Evolutionary conservation across 2,113 vertebrate genomes (phyloP), one percentile per base, ranked within the genome.

Genomic region (Tinamus guttatus): DNA sequence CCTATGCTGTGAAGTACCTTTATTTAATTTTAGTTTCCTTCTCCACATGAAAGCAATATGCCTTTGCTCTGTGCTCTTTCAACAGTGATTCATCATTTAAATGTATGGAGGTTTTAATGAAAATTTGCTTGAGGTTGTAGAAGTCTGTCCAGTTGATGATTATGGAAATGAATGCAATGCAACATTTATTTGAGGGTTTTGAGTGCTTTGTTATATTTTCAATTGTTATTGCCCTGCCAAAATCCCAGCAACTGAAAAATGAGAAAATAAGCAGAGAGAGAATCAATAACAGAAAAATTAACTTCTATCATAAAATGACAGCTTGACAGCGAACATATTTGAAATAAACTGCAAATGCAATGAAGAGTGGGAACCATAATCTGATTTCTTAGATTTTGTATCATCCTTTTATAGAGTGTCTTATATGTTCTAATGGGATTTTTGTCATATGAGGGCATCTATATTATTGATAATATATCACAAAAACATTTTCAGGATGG

Each of bases 261-360:
- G 70, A 85, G 84, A 81, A 96, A 68, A 89, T 65, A 90, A 89
- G 30, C 43, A 94, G 58, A 93, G 78, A 94, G 62, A 79, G 45
- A 93, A 95, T 94, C 75, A 1, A 97, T 87, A 85, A 36, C 69
- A 87, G 52, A 28, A 87, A 93, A 94, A 97, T 93, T 79, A 90
- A 93, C 69, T 95, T 85, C 59, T 94, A 84, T 81, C 97, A 24
- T 87, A 91, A 92, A 95, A 86, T 91, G 94, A 87, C 91, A 96
- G 87, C 87, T 89, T 95, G 94, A 78, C 56, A 74, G 64, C 32
- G 63, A 92, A 80, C 27, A 13, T 52, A 28, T 82, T 91, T 43
- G 47, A n/a, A 28, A 84, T 71, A 78, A 93, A 93, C 91, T 87
- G 67, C 92, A 95, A 96, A 92, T 87, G 34, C 64, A 94, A 28